Conservation (phyloP, 2,797 vertebrate species). For the Buceros bicornis region DNA sequence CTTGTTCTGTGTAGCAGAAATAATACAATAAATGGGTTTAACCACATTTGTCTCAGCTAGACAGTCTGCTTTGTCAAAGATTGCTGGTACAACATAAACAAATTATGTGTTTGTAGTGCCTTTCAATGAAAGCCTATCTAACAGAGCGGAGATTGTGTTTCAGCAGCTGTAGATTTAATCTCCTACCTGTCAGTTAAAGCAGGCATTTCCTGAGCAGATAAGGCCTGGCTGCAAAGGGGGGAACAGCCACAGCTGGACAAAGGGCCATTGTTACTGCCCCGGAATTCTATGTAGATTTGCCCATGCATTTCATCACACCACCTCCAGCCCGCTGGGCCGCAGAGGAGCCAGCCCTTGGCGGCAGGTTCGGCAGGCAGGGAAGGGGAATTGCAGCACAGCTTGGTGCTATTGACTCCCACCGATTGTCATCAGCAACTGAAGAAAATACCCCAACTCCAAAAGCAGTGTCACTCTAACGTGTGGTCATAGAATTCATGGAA, state of each 20-base stretch:
- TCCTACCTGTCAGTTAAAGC: conserved; percentile 90
- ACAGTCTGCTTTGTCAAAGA: conserved; percentile 86
- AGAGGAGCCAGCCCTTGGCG: conserved; percentile 71
- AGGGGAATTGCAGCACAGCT: conserved; percentile 75
- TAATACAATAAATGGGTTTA: conserved; percentile 86
- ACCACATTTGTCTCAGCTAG: conserved; percentile 88
- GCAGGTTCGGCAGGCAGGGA: conserved; percentile 49
- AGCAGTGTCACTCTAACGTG: neutral
- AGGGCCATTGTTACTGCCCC: conserved; percentile 87
- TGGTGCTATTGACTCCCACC: conserved; percentile 75
- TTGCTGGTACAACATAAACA: conserved; percentile 84
- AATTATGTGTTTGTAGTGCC: conserved; percentile 85
- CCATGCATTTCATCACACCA: conserved; percentile 57
- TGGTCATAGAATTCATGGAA: neutral
- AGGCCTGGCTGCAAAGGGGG: conserved; percentile 77
- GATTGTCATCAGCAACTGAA: conserved; percentile 76
- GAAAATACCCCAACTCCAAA: neutral
- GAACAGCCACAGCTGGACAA: conserved; percentile 86
- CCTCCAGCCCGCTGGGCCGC: conserved; percentile 54
- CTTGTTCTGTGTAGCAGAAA: conserved; percentile 85
- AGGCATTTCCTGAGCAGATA: conserved; percentile 87
- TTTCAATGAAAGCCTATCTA: conserved; percentile 83
- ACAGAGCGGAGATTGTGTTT: conserved; percentile 85
- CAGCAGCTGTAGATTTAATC: conserved; percentile 87
- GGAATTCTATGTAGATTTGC: conserved; percentile 75